A percentile compares a stretch with the other conserved stretches of the same genome.
phyloP scores from a whole-genome alignment of 1,140 invertebrate genomes.

The Potamilus streckersoni region DNA sequence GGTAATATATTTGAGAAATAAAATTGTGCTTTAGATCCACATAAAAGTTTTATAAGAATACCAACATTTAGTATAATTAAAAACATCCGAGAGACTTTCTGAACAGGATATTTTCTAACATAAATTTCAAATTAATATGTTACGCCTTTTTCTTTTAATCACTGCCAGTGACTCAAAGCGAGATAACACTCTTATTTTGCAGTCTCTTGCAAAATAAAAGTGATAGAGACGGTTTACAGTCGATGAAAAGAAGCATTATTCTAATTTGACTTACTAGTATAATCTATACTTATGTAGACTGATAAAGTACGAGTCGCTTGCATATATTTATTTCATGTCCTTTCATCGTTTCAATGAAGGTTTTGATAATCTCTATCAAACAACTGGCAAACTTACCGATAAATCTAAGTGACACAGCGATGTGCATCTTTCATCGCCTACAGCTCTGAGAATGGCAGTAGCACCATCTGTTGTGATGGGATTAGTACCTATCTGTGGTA shows the following conservation, averaged over 20 bases:
- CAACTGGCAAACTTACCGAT: constrained; percentile 33
- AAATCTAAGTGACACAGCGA: constrained; percentile 47
- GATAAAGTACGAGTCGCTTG: not conserved
- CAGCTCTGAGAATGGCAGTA: constrained; percentile 42
- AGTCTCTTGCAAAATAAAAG: too few relatives aligned
- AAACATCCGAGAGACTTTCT: not conserved
- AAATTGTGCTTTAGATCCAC: not conserved
- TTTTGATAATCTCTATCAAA: constrained; percentile 12
- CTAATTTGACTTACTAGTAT: too few relatives aligned
- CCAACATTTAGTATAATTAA: not conserved
- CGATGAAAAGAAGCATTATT: too few relatives aligned
- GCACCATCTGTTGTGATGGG: constrained; percentile 56
- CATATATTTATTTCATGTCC: constrained; percentile 1
- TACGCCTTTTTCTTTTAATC: too few relatives aligned
- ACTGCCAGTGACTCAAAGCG: too few relatives aligned
- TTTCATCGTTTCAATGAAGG: not conserved
- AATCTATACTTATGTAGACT: too few relatives aligned
- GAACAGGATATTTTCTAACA: not conserved
- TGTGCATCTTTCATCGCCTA: constrained; percentile 40
- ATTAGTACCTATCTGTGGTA: constrained; percentile 49
- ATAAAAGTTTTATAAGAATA: too few relatives aligned
- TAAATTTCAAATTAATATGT: not conserved
- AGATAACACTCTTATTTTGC: too few relatives aligned
- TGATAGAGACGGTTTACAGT: too few relatives aligned
- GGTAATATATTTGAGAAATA: not conserved